These are phyloP conservation scores for Drosophila jambulina DNA, from an alignment of 1,140 invertebrate species.

Conservation along the genomic window DNA sequence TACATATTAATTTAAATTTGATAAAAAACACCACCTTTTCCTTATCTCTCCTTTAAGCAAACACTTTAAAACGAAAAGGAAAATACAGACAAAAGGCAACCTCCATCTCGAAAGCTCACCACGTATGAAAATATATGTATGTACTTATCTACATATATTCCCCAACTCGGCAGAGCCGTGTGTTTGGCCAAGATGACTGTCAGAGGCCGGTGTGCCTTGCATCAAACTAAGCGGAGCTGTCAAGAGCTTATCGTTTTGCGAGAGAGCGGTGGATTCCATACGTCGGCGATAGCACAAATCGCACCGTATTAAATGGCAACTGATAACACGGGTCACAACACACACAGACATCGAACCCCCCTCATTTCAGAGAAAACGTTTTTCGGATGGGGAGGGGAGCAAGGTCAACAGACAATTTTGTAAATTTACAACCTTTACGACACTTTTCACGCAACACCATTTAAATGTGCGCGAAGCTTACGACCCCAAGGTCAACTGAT, in stretches of 20 bases:
- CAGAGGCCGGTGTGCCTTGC: constrained; percentile 20
- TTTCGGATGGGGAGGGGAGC: not conserved
- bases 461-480: constrained; percentile 30
- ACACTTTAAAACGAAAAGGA: not conserved
- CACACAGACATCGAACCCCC: not conserved
- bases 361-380: not conserved
- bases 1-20: constrained; percentile 12
- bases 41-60: not conserved
- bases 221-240: constrained; percentile 20
- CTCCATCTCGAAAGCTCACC: not conserved
- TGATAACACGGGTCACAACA: constrained; percentile 41
- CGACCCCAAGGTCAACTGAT: constrained; percentile 53
- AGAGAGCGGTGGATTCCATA: not conserved
- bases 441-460: constrained; percentile 57
- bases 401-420: constrained; percentile 35
- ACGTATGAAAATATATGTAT: not conserved
- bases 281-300: constrained; percentile 8
- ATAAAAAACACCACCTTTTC: not conserved
- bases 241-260: constrained; percentile 33
- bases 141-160: not conserved
- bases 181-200: constrained; percentile 20
- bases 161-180: not conserved
- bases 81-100: not conserved
- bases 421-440: constrained; percentile 45
- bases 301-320: constrained; percentile 1